Base-by-base conservation (phyloP, 2,113 vertebrate genomes). In the Rostratula benghalensis region DNA sequence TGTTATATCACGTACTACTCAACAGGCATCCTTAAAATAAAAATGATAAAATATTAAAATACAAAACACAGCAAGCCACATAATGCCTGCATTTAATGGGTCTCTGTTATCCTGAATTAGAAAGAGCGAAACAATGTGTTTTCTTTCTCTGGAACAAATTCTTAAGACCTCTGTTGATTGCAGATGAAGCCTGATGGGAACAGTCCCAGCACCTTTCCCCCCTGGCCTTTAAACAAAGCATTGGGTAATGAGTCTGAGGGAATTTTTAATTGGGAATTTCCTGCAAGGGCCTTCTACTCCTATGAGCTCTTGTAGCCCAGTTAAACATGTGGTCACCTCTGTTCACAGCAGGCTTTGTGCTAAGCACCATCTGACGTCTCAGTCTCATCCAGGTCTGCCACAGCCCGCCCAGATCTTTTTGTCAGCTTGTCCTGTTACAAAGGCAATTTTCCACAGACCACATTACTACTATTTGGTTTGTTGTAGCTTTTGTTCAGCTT, bases 241-340 rank as follows among this genome's bases (percentile, higher is more conserved):
- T 17, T 37, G 27, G 9, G 45, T 60, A 54, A 61, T 43, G 48
- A 60, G 19, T 27, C 11, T 12, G 31, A 68, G 35, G 33, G 35
- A 61, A 63, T 69, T 81, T 68, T 69, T 69, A 56, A 24, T n/a
- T 39, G 74, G 28, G 27, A 54, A 19, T 56, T 91, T 75, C 33
- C 54, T 69, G 51, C 20, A 64, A 45, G 64, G 37, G 8, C 35
- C 28, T 63, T 81, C 45, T 74, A 22, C 12, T 69, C 22, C 54
- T 51, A 2, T 6, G 24, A 48, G 53, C 13, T 30, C 56, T 39
- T 1, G 1, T 10, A 28, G 41, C 53, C 39, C 54, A 30, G 28
- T n/a, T 53, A 41, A 48, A 13, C 1, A 2, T 31, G 46, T 0
- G 1, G 25, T 63, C 7, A 2, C n/a, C n/a, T 51, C 43, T 6